Evolutionary conservation across 2,797 vertebrate species (phyloP).

Genomic region (Apogon talboti): DNA sequence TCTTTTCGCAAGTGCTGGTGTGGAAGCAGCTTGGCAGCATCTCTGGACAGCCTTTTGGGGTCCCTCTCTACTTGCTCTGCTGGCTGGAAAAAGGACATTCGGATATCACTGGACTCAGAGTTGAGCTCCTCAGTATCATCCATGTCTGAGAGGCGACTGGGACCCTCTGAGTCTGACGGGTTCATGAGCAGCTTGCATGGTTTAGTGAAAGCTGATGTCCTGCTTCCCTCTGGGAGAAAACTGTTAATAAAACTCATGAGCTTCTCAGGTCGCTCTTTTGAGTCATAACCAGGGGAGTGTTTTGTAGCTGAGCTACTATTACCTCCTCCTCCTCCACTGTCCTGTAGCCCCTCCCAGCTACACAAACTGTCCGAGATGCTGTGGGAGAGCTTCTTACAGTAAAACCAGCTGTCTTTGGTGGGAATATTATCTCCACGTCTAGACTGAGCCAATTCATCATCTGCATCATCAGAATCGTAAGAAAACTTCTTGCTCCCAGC

Average conservation of each 20-base stretch:
- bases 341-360: constrained; percentile 84
- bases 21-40: constrained; percentile 68
- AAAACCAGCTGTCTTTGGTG: constrained; percentile 81
- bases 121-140: constrained; percentile 85
- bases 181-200: constrained; percentile 69
- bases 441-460: constrained; percentile 85
- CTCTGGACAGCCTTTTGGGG: constrained; percentile 71
- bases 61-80: constrained; percentile 76
- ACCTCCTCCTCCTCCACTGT: constrained; percentile 54
- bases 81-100: constrained; percentile 73
- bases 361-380: constrained; percentile 91
- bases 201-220: constrained; percentile 73
- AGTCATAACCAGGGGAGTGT: constrained; percentile 74
- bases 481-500: constrained; percentile 78
- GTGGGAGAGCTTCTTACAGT: constrained; percentile 84
- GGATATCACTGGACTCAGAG: constrained; percentile 81
- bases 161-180: constrained; percentile 51
- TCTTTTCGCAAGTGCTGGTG: constrained; percentile 76
- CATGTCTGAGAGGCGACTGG: constrained; percentile 83
- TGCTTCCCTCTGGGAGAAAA: constrained; percentile 81
- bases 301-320: constrained; percentile 61
- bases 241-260: constrained; percentile 85
- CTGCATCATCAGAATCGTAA: constrained; percentile 89
- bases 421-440: constrained; percentile 76
- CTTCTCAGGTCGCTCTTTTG: constrained; percentile 87